These are phyloP conservation scores for Ennomos erosarius DNA, from an alignment of 2,888 invertebrate species.

Conservation along the genomic window DNA sequence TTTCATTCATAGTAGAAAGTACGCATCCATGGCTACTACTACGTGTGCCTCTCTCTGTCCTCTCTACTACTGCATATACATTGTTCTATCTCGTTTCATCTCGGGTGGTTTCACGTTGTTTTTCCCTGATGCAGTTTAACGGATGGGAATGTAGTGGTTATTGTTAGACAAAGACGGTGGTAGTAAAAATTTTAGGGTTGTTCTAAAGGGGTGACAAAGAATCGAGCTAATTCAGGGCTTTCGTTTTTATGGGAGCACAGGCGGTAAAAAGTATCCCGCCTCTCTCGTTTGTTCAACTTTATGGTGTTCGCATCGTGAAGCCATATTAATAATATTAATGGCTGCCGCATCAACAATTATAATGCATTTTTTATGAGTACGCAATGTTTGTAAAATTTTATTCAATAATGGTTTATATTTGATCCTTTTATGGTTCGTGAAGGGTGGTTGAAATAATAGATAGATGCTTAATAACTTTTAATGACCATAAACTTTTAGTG, in stretches of 20 bases:
- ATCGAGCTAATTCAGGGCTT: constrained; percentile 85
- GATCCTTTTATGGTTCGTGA: constrained; percentile 39
- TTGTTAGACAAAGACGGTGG: constrained; percentile 85
- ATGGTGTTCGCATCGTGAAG: constrained; percentile 75
- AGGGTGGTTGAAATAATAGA: constrained; percentile 41
- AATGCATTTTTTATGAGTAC: constrained; percentile 61
- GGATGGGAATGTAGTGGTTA: constrained; percentile 85
- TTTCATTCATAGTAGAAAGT: constrained; percentile 69
- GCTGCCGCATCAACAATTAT: constrained; percentile 72
- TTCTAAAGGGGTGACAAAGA: constrained; percentile 84
- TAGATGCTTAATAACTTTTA: constrained; percentile 36
- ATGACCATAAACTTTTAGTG: constrained; percentile 24
- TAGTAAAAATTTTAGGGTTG: constrained; percentile 83
- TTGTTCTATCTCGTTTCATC: constrained; percentile 85
- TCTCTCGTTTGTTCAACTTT: constrained; percentile 84
- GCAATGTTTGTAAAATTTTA: constrained; percentile 65
- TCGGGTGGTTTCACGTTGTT: constrained; percentile 83
- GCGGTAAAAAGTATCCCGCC: constrained; percentile 85
- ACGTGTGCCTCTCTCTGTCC: constrained; percentile 81
- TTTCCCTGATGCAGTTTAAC: constrained; percentile 85
- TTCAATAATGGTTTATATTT: constrained; percentile 56
- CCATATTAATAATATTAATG: constrained; percentile 83
- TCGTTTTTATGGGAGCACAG: constrained; percentile 81
- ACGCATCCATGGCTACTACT: constrained; percentile 78
- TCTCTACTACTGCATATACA: constrained; percentile 84